Base-by-base conservation (phyloP, 2,797 vertebrate species). In the Gephyroberyx darwinii region DNA sequence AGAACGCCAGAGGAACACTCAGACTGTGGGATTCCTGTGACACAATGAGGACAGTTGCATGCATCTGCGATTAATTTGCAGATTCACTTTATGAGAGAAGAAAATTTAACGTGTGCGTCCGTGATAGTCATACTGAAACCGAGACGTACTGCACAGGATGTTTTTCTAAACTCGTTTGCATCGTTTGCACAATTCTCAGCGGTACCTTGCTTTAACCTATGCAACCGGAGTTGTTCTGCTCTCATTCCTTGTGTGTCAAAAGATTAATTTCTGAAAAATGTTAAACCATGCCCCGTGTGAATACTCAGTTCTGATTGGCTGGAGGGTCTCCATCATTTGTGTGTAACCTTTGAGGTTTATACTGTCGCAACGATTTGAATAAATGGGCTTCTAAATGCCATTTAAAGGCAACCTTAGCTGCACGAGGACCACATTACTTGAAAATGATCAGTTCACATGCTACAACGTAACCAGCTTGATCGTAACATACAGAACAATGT, bases 11-110 rank as follows among this genome's bases (percentile, higher is more conserved):
- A 78, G 80, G 81, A 90, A 20, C 58, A 65, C 72, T 86, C 74
- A 64, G 69, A 85, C 77, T 73, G 70, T 78, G 74, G 45, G 70
- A 60, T 77, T 89, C 76, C 85, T 63, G 69, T 86, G 91, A 90
- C 92, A 91, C 89, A 93, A 92, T 92, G 89, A 90, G 89, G 89
- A 64, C 88, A 88, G 80, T 75, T 52, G 76, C 59, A 75, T 74
- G 77, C 67, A 62, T 81, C 86, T 70, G 48, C 63, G 69, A 71
- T 79, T 76, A 61, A 87, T 83, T 82, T 87, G 52, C 60, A 71
- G 54, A 72, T 80, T 85, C 47, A 33, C 37, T 83, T 83, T 8
- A 77, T 78, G 74, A 43, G 59, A 68, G 41, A 82, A 37, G 61
- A 71, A 59, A 56, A 47, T 51, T 9, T 50, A 65, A 35, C 45